These are phyloP conservation scores for Poecilia gillii DNA, from an alignment of 2,797 vertebrate species.

Conservation along the genomic window DNA sequence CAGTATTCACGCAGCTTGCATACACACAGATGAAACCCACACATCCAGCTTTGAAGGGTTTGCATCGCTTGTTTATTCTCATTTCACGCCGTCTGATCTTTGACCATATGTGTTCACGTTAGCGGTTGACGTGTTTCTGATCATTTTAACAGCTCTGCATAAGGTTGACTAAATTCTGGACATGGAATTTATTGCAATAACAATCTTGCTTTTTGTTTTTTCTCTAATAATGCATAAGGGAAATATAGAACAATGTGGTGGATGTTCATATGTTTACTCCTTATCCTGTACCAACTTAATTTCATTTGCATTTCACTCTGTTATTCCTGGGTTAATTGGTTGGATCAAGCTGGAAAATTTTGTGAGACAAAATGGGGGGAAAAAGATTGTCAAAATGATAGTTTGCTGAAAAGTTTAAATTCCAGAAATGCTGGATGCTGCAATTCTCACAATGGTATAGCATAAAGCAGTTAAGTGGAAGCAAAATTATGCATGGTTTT, in stretches of 20 bases:
- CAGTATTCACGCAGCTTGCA: conserved; percentile 16
- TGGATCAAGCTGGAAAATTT: neutral
- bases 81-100: neutral
- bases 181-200: neutral
- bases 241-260: neutral
- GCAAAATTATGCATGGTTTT: neutral
- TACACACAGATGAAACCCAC: neutral
- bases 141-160: neutral
- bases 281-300: neutral
- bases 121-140: neutral
- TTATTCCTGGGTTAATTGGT: neutral
- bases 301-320: neutral
- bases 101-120: neutral
- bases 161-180: neutral
- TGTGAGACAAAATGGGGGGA: neutral
- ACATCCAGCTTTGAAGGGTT: neutral
- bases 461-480: neutral
- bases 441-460: neutral
- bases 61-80: neutral
- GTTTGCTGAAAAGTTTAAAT: neutral
- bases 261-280: neutral
- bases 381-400: neutral
- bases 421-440: neutral
- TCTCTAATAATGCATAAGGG: neutral
- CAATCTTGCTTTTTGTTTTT: neutral